Conservation (phyloP, 2,888 invertebrate genomes). For the Plusia festucae region DNA sequence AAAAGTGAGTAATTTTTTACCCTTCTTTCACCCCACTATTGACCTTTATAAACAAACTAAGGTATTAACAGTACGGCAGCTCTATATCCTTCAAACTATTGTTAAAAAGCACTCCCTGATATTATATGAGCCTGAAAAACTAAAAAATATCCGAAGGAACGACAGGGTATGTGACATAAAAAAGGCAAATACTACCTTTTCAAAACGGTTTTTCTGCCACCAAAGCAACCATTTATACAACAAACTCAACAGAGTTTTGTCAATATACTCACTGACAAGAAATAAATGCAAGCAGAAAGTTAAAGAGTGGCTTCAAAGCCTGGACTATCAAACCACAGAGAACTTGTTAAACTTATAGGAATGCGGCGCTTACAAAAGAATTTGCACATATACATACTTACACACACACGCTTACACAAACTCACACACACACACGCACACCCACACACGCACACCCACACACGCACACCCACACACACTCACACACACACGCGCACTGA, state of each 20-base stretch:
- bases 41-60: background rate
- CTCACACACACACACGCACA: too few species aligned
- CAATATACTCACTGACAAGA: background rate
- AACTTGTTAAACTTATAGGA: too few species aligned
- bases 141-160: background rate
- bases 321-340: too few species aligned
- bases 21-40: background rate
- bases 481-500: too few species aligned
- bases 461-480: too few species aligned
- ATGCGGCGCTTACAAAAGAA: too few species aligned
- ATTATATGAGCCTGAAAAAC: background rate
- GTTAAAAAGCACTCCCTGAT: background rate
- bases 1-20: background rate
- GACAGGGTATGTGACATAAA: slow-evolving; percentile 1
- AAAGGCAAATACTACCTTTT: background rate
- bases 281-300: background rate
- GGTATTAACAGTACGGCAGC: background rate
- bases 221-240: background rate
- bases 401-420: too few species aligned
- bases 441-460: too few species aligned
- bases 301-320: slow-evolving; percentile 5
- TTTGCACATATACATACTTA: too few species aligned
- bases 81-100: background rate
- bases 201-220: background rate
- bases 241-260: background rate